Percentiles rank a stretch among this genome's conserved stretches.
Conservation (phyloP, 2,113 vertebrate species). For the Percina caprodes region DNA sequence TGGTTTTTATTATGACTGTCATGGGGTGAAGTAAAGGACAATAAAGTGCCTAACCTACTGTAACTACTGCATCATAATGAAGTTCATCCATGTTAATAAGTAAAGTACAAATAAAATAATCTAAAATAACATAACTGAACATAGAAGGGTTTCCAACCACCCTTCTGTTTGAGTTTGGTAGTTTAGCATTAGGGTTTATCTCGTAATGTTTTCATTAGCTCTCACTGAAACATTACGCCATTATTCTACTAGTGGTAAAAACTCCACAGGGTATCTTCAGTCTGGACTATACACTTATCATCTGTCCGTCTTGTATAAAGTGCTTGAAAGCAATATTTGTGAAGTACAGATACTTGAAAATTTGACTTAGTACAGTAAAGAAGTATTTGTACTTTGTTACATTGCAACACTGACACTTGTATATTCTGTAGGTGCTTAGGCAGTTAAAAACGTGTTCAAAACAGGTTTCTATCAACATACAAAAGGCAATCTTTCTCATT, state of each 20-base stretch:
- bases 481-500: background rate
- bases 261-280: background rate
- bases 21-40: too few relatives aligned
- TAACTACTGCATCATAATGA: background rate
- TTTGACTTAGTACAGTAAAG: too few relatives aligned
- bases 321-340: too few relatives aligned
- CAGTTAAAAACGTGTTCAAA: background rate
- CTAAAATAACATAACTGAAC: background rate
- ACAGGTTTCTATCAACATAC: background rate
- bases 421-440: background rate
- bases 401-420: background rate
- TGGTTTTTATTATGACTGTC: too few relatives aligned
- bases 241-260: background rate
- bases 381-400: too few relatives aligned
- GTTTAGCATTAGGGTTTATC: background rate
- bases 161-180: background rate
- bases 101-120: background rate
- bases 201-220: background rate
- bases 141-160: background rate
- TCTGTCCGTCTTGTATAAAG: too few relatives aligned
- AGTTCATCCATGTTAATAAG: background rate
- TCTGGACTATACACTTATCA: background rate
- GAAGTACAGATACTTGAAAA: too few relatives aligned
- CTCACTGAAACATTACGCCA: background rate
- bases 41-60: background rate